Evolutionary conservation across 2,888 invertebrate species (phyloP).

Genomic region (Polydrusus pterygomalis): DNA sequence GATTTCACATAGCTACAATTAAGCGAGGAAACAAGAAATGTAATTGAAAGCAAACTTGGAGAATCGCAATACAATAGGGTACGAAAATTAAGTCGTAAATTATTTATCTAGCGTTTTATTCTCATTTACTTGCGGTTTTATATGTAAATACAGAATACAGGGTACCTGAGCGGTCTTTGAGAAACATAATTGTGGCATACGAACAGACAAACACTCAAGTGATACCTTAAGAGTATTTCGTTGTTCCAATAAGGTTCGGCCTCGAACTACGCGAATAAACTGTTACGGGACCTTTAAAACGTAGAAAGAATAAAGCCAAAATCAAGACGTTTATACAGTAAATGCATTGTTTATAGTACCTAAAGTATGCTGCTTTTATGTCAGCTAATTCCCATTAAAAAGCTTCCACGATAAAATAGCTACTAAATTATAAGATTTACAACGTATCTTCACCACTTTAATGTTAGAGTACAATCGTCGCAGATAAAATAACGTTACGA

Average conservation of each 20-base stretch:
- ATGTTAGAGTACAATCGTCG: neutral
- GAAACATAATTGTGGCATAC: too few species aligned
- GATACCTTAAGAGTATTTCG: too few species aligned
- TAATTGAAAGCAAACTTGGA: slow-evolving; percentile 16
- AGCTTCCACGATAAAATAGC: slow-evolving; percentile 44
- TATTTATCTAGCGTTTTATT: neutral
- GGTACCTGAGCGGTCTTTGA: too few species aligned
- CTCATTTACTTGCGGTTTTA: neutral
- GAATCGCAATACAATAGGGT: slow-evolving; percentile 7
- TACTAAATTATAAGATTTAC: slow-evolving; percentile 52
- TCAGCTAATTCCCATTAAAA: slow-evolving; percentile 52
- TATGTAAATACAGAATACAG: too few species aligned
- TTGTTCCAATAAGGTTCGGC: too few species aligned
- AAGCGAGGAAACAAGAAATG: slow-evolving; percentile 23
- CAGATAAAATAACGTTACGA: neutral
- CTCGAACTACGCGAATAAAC: neutral
- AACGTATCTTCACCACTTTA: slow-evolving; percentile 43
- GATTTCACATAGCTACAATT: slow-evolving; percentile 28
- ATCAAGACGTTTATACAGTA: slow-evolving; percentile 48
- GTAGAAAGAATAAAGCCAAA: slow-evolving; percentile 27
- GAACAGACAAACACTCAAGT: too few species aligned
- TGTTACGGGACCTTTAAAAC: neutral
- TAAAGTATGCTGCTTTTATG: slow-evolving; percentile 47
- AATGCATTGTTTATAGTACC: slow-evolving; percentile 46
- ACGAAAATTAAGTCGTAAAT: neutral